Base-by-base conservation (phyloP, 2,888 invertebrate genomes). In the Ceratothoa steindachneri region DNA sequence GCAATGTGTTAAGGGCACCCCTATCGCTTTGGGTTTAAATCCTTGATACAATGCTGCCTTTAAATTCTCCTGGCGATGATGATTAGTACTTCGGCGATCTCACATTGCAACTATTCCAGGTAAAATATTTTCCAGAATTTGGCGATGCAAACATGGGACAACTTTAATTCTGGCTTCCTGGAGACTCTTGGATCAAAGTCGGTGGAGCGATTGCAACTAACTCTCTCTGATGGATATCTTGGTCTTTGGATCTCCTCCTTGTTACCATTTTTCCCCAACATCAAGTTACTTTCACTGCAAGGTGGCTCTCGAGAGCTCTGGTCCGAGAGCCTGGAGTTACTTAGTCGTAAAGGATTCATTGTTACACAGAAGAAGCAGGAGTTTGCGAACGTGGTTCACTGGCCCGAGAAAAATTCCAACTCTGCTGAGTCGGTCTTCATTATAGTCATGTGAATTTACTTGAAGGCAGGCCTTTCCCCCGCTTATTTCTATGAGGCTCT, bases 291-390 rank as follows among this genome's bases (percentile, higher is more conserved):
- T 12, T 75, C 74, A 15, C 24, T 75, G 7, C 67, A 75, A 27
- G 60, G 51, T n/a, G 68, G 31, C 67, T 60, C 60, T n/a, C 68
- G 31, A 0, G 51, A 7, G 7, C n/a, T 75, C 24, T 68, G 60
- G 28, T 30, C 51, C 7, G 74, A 75, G 65, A 41, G 51, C 2
- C 29, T 75, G 1, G 65, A 60, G 12, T 27, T 30, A 19, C 41
- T 75, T 41, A 52, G 68, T 15, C 55, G 31, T 9, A 70, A 30
- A 30, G 69, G 67, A 0, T 64, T 75, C 4, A 51, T 64, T 27
- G 71, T 75, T n/a, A 75, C 74, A 1, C 67, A 60, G 52, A 51
- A 68, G 30, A 67, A 51, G 53, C 71, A 71, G 3, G 71, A 75
- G 28, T 75, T 75, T 64, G 27, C 60, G n/a, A 60, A 60, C 27